Percentiles rank a stretch among this genome's conserved stretches.
phyloP scores from a whole-genome alignment of 1,140 invertebrate species.

The Episyrphus balteatus region DNA sequence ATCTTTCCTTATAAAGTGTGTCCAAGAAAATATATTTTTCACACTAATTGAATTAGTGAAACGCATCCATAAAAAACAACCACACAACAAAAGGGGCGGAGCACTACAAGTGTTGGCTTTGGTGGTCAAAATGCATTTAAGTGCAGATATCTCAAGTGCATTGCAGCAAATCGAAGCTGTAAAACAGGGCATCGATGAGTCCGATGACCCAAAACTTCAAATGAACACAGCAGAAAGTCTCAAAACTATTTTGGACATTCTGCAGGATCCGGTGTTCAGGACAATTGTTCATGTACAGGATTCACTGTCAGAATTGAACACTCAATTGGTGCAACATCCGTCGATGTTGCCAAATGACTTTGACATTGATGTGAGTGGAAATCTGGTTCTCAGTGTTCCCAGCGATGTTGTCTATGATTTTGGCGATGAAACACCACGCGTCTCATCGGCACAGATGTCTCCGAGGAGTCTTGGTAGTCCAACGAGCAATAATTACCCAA shows the following conservation, averaged over 20 bases:
- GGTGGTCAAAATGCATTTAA: slow-evolving; percentile 37
- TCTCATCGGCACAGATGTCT: slow-evolving; percentile 45
- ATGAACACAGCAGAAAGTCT: slow-evolving; percentile 73
- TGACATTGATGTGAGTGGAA: slow-evolving; percentile 57
- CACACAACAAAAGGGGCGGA: too few species aligned
- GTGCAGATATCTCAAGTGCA: slow-evolving; percentile 53
- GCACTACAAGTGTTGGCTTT: neutral
- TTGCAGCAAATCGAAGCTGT: slow-evolving; percentile 68
- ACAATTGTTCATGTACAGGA: slow-evolving; percentile 88
- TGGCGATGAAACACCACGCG: slow-evolving; percentile 44
- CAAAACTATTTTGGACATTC: slow-evolving; percentile 70
- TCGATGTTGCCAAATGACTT: slow-evolving; percentile 86
- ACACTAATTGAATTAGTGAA: too few species aligned
- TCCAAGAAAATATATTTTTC: too few species aligned
- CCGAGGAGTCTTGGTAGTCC: slow-evolving; percentile 38
- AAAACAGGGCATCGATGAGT: slow-evolving; percentile 59
- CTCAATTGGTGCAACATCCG: slow-evolving; percentile 74
- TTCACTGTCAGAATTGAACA: slow-evolving; percentile 67
- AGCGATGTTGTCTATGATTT: slow-evolving; percentile 40
- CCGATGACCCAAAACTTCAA: slow-evolving; percentile 60
- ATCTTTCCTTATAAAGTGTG: too few species aligned
- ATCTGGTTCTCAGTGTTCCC: slow-evolving; percentile 48
- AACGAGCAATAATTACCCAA: slow-evolving; percentile 13
- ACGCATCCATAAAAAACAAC: too few species aligned
- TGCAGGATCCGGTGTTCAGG: slow-evolving; percentile 86